These are phyloP conservation scores for Syrrhaptes paradoxus DNA, from an alignment of 2,113 vertebrate species.

Conservation along the genomic window DNA sequence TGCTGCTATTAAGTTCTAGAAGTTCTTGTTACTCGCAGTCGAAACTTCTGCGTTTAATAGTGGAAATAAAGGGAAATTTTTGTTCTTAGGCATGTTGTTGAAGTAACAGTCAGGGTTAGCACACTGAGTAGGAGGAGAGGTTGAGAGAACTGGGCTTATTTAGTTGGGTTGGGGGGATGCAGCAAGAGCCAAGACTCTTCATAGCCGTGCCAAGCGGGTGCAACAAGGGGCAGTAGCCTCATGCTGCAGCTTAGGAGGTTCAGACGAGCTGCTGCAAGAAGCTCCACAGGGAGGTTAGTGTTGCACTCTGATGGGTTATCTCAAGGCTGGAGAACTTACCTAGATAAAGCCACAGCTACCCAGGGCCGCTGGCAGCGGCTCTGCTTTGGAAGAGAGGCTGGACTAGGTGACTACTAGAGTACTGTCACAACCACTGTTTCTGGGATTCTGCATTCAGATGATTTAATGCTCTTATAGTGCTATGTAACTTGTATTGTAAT, in stretches of 20 bases:
- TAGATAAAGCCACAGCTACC: neutral
- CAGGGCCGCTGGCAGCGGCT: neutral
- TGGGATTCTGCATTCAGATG: neutral
- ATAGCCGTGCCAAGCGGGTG: rapidly evolving
- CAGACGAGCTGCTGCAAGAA: neutral
- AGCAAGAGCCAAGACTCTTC: neutral
- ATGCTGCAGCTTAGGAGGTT: rapidly evolving
- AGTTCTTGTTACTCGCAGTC: neutral
- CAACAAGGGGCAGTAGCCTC: neutral
- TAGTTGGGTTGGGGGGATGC: neutral
- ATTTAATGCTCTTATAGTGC: neutral
- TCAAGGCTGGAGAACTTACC: neutral
- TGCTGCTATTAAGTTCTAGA: neutral
- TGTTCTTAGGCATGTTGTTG: neutral
- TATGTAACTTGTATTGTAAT: neutral
- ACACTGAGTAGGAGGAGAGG: neutral
- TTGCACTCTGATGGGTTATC: neutral
- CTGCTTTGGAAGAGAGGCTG: neutral
- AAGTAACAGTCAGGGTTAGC: neutral
- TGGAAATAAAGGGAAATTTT: neutral
- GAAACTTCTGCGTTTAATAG: neutral
- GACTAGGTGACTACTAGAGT: neutral
- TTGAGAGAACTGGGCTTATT: neutral
- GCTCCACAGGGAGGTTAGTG: neutral
- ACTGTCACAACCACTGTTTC: neutral